Conservation (phyloP, 2,888 invertebrate species). For the Synanthedon vespiformis region DNA sequence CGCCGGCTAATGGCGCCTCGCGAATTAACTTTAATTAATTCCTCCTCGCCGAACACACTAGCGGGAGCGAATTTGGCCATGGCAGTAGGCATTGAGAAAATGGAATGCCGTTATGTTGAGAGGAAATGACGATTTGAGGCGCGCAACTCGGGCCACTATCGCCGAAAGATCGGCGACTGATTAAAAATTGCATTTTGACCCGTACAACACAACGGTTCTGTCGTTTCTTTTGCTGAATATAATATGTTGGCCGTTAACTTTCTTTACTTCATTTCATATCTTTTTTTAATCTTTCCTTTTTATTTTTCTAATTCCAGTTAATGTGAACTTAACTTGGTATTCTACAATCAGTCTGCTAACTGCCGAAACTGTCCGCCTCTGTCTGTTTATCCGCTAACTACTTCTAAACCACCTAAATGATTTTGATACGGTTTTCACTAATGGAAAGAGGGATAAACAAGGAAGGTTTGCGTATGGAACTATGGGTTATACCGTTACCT, state of each 20-base stretch:
- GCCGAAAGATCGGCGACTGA: slow-evolving; percentile 4
- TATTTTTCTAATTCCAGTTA: too few species aligned
- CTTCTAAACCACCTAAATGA: too few species aligned
- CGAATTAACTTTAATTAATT: slow-evolving; percentile 57
- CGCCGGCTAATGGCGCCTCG: slow-evolving; percentile 41
- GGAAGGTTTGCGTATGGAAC: too few species aligned
- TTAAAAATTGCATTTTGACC: slow-evolving; percentile 5
- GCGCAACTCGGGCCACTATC: slow-evolving; percentile 1
- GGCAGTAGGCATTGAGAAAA: slow-evolving; percentile 1
- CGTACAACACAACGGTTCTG: slow-evolving; percentile 1
- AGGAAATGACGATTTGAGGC: slow-evolving; percentile 3
- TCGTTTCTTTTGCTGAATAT: not conserved
- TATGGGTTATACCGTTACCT: too few species aligned
- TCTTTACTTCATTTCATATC: slow-evolving; percentile 1
- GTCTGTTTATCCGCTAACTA: too few species aligned
- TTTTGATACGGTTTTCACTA: too few species aligned
- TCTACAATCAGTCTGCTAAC: too few species aligned
- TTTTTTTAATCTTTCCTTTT: not conserved
- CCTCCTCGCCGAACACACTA: slow-evolving; percentile 20
- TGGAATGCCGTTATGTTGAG: slow-evolving; percentile 5
- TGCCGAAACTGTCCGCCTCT: too few species aligned
- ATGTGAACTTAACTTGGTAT: too few species aligned
- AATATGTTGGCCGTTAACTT: not conserved
- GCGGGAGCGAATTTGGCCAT: slow-evolving; percentile 4
- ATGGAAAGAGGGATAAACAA: too few species aligned